These are phyloP conservation scores for Crossaster papposus DNA, from an alignment of 53 echinoderm and acorn worm species.

Conservation along the genomic window DNA sequence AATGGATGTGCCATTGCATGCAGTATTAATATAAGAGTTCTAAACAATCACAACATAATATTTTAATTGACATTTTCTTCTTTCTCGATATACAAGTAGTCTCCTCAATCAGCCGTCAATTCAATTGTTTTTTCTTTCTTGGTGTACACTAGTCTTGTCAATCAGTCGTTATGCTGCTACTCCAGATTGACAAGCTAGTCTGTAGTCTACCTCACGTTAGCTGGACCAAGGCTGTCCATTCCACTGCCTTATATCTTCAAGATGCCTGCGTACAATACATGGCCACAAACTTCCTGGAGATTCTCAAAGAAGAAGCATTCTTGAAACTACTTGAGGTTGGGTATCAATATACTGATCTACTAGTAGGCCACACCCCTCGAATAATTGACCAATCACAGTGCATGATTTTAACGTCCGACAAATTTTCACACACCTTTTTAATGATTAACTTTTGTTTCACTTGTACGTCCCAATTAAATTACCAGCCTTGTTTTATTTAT, in stretches of 20 bases:
- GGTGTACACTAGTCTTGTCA: slow-evolving; percentile 40
- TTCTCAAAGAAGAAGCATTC: slow-evolving; percentile 51
- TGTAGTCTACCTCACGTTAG: slow-evolving; percentile 68
- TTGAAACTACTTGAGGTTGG: slow-evolving; percentile 58
- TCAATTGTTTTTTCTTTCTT: background rate
- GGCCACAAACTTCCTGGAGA: slow-evolving; percentile 58
- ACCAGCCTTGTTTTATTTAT: too few species aligned
- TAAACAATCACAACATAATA: too few species aligned
- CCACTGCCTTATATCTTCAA: slow-evolving; percentile 47
- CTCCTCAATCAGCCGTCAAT: background rate
- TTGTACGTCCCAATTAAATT: too few species aligned
- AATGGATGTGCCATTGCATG: too few species aligned
- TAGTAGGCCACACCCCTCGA: background rate
- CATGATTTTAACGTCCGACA: too few species aligned
- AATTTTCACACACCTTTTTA: too few species aligned
- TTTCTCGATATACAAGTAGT: too few species aligned
- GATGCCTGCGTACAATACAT: slow-evolving; percentile 64
- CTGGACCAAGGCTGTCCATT: slow-evolving; percentile 62
- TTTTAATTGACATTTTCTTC: too few species aligned
- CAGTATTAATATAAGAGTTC: too few species aligned
- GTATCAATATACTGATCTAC: background rate
- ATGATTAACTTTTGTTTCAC: too few species aligned
- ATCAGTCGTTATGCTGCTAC: slow-evolving; percentile 52
- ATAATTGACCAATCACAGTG: too few species aligned
- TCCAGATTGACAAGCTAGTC: slow-evolving; percentile 69